Conservation (phyloP, 2,797 vertebrate species). For the Morus bassanus region DNA sequence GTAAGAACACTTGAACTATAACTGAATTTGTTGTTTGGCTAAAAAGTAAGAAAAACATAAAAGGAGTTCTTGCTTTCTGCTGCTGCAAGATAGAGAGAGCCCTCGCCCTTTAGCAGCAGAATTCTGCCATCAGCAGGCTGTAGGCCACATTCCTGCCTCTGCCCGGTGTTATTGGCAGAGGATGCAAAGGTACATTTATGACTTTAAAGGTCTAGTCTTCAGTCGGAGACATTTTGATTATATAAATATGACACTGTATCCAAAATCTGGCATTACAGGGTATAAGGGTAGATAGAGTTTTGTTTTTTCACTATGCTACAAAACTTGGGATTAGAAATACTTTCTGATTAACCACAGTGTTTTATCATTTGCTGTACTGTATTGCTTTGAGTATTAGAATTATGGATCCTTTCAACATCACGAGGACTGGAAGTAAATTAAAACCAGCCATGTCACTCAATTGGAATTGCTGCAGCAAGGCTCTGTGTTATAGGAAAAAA, state of each 20-base stretch:
- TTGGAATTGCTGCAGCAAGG: background rate
- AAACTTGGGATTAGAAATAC: background rate
- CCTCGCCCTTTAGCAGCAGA: background rate
- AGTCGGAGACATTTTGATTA: background rate
- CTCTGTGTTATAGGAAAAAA: background rate
- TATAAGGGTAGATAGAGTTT: background rate
- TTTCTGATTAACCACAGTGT: background rate
- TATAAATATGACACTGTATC: background rate
- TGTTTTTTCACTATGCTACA: background rate
- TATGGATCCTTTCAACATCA: background rate
- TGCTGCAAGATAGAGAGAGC: background rate
- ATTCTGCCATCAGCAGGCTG: background rate
- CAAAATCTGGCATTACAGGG: background rate
- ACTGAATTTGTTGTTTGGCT: background rate
- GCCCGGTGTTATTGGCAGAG: background rate
- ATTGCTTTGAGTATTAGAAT: background rate
- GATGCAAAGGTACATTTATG: background rate
- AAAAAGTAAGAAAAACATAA: background rate
- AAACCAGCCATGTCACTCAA: background rate
- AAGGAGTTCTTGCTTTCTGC: background rate
- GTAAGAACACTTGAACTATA: constrained; percentile 65
- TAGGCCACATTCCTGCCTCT: background rate
- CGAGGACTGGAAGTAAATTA: background rate
- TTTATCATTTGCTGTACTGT: background rate
- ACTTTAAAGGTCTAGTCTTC: background rate